These are phyloP conservation scores for Phoeniculus purpureus DNA, from an alignment of 2,797 vertebrate genomes.

Conservation along the genomic window DNA sequence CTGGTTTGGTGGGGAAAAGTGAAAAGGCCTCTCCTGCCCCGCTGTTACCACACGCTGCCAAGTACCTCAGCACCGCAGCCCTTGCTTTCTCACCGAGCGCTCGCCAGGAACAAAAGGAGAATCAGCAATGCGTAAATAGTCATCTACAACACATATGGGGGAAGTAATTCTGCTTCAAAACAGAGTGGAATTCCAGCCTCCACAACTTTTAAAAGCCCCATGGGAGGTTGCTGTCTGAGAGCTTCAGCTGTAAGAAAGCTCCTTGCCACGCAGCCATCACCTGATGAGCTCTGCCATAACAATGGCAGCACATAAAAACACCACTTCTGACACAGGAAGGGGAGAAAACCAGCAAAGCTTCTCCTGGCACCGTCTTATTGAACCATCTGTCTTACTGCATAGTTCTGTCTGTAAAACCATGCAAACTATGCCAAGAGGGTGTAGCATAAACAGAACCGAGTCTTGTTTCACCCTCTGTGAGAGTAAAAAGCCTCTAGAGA, in stretches of 20 bases:
- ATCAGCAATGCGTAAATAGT: background rate
- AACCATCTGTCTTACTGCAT: conserved; percentile 65
- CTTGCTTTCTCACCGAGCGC: background rate
- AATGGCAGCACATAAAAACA: conserved; percentile 30
- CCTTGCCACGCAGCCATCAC: conserved; percentile 23
- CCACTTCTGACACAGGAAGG: conserved; percentile 21
- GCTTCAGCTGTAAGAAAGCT: conserved; percentile 29
- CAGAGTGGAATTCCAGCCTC: conserved; percentile 55
- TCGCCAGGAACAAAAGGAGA: conserved; percentile 33
- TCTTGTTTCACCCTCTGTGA: conserved; percentile 35
- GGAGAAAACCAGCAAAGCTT: conserved; percentile 60
- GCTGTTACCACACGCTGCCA: background rate
- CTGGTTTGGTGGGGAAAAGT: background rate
- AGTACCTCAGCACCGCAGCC: background rate
- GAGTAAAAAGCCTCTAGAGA: background rate
- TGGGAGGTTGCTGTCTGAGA: conserved; percentile 25
- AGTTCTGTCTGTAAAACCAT: conserved; percentile 58
- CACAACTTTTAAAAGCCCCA: conserved; percentile 60
- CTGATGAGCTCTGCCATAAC: conserved; percentile 21
- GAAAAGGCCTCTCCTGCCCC: background rate
- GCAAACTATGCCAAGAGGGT: conserved; percentile 56
- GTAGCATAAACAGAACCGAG: conserved; percentile 57
- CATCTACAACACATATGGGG: background rate
- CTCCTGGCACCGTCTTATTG: conserved; percentile 43
- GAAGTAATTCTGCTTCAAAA: conserved; percentile 13